These are phyloP conservation scores for Popillia japonica DNA, from an alignment of 1,140 invertebrate species.

Conservation along the genomic window DNA sequence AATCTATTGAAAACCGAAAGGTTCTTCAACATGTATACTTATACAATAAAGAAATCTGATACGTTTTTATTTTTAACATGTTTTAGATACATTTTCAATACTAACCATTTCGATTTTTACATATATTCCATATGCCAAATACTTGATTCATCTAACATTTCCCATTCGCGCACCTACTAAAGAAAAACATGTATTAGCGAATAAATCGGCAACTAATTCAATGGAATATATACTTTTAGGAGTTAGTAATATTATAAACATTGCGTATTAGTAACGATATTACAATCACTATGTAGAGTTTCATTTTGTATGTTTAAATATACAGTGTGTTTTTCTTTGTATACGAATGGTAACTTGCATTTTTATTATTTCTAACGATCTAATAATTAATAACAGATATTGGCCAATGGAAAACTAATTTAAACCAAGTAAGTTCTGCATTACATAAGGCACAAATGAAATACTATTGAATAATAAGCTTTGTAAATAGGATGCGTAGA, in stretches of 20 bases:
- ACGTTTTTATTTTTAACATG: too few relatives aligned
- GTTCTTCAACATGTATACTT: too few relatives aligned
- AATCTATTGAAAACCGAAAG: background rate
- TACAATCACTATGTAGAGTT: background rate
- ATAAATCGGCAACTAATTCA: background rate
- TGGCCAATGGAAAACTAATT: background rate
- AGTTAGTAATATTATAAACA: background rate
- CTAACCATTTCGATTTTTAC: conserved; percentile 21
- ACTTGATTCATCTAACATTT: conserved; percentile 14
- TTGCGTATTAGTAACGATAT: background rate
- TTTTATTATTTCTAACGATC: too few relatives aligned
- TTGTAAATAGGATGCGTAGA: background rate
- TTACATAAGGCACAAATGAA: background rate
- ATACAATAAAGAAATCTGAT: too few relatives aligned
- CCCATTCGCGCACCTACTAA: conserved; percentile 25
- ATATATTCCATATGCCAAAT: conserved; percentile 13
- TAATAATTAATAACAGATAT: background rate
- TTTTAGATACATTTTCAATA: background rate
- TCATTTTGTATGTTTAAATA: background rate
- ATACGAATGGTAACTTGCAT: too few relatives aligned
- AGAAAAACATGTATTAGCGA: conserved; percentile 28
- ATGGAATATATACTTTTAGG: background rate
- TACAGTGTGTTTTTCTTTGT: conserved; percentile 25
- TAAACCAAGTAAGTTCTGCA: background rate
- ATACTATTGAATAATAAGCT: background rate